phyloP scores from a whole-genome alignment of 2,888 invertebrate genomes.

The Pediacus dermestoides region DNA sequence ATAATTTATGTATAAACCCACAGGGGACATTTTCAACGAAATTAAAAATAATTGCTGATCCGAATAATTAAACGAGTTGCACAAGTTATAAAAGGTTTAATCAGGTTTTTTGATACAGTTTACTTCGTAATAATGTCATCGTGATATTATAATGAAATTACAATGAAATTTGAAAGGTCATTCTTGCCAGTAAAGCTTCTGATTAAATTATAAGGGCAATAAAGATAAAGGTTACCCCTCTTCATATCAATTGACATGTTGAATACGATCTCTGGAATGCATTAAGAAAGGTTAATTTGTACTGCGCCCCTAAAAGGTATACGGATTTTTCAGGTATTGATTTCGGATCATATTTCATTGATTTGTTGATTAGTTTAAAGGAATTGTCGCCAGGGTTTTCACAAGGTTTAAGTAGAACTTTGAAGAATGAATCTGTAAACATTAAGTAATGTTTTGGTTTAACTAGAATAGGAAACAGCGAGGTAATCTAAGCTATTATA shows the following conservation, averaged over 20 bases:
- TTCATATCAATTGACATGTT: slow-evolving; percentile 40
- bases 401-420: too few relatives aligned
- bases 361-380: slow-evolving; percentile 16
- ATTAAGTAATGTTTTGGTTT: too few relatives aligned
- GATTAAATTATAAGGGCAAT: slow-evolving; percentile 49
- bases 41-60: too few relatives aligned
- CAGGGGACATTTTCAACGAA: too few relatives aligned
- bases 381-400: neutral
- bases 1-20: too few relatives aligned
- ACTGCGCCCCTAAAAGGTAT: too few relatives aligned
- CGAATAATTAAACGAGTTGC: too few relatives aligned
- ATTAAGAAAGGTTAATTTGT: slow-evolving; percentile 36
- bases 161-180: slow-evolving; percentile 44
- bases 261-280: slow-evolving; percentile 16
- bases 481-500: too few relatives aligned
- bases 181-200: slow-evolving; percentile 40
- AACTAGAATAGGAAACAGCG: too few relatives aligned
- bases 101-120: slow-evolving; percentile 8
- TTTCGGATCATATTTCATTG: too few relatives aligned
- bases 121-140: slow-evolving; percentile 39
- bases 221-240: slow-evolving; percentile 45
- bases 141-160: slow-evolving; percentile 44
- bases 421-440: too few relatives aligned
- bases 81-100: slow-evolving; percentile 6
- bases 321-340: too few relatives aligned